A percentile compares a stretch with the other conserved stretches of the same genome.
phyloP scores from a whole-genome alignment of 2,113 vertebrate genomes.

The Cyphomyrus discorhynchus region DNA sequence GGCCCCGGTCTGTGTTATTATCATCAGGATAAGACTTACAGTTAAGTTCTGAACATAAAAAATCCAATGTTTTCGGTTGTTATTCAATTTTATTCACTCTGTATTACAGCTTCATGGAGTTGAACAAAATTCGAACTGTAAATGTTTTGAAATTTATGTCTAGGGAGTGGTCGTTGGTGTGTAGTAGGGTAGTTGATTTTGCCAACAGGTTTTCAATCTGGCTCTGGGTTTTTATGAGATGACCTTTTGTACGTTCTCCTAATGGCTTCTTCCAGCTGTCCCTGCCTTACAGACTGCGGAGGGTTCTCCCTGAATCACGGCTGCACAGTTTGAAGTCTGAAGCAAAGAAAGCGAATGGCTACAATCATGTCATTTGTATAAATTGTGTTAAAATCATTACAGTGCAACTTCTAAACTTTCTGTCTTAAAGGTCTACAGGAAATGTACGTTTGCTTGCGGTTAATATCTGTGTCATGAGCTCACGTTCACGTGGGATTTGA shows the following conservation, averaged over 20 bases:
- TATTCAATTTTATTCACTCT: not conserved
- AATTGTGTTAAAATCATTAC: not conserved
- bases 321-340: not conserved
- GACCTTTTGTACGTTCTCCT: not conserved
- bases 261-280: not conserved
- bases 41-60: not conserved
- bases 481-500: not conserved
- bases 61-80: not conserved
- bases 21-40: not conserved
- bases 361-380: not conserved
- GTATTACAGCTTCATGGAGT: not conserved
- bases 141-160: not conserved
- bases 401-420: not conserved
- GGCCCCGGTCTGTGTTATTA: not conserved
- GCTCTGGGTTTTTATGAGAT: not conserved
- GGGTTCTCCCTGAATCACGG: not conserved
- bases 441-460: not conserved
- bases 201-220: not conserved
- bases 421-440: not conserved
- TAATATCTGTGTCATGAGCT: not conserved
- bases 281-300: not conserved
- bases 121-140: not conserved
- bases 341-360: not conserved
- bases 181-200: not conserved
- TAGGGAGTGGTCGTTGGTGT: not conserved